phyloP scores from a whole-genome alignment of 2,888 invertebrate genomes.

The Tenthredo amoena region DNA sequence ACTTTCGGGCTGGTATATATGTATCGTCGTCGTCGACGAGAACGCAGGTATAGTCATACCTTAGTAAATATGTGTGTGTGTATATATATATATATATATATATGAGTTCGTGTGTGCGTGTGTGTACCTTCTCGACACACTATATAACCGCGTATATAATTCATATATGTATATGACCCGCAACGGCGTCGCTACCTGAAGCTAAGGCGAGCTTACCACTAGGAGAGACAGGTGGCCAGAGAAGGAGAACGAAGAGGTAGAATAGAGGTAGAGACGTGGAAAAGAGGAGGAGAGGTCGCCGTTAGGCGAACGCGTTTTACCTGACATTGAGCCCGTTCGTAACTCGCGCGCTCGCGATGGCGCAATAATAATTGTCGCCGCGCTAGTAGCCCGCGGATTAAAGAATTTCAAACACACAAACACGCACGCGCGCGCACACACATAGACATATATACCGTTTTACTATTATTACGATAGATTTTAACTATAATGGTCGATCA shows the following conservation, averaged over 20 bases:
- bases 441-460: neutral
- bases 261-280: neutral
- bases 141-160: slow-evolving; percentile 19
- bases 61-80: neutral
- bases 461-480: neutral
- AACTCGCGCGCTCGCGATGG: slow-evolving; percentile 37
- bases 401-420: neutral
- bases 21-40: slow-evolving; percentile 21
- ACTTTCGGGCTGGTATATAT: slow-evolving; percentile 31
- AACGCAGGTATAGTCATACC: neutral
- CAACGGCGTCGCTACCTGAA: slow-evolving; percentile 31
- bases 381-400: slow-evolving; percentile 10
- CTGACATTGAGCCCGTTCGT: slow-evolving; percentile 51
- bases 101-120: neutral
- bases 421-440: too few relatives aligned
- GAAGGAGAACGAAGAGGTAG: neutral
- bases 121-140: neutral
- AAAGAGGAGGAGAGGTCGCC: slow-evolving; percentile 40
- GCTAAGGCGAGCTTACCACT: neutral
- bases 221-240: slow-evolving; percentile 42
- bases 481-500: neutral
- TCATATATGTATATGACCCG: slow-evolving; percentile 26
- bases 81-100: neutral
- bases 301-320: slow-evolving; percentile 52
- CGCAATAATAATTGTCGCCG: slow-evolving; percentile 40